Conservation (phyloP, 2,113 vertebrate species). For the Epinephelus lanceolatus region DNA sequence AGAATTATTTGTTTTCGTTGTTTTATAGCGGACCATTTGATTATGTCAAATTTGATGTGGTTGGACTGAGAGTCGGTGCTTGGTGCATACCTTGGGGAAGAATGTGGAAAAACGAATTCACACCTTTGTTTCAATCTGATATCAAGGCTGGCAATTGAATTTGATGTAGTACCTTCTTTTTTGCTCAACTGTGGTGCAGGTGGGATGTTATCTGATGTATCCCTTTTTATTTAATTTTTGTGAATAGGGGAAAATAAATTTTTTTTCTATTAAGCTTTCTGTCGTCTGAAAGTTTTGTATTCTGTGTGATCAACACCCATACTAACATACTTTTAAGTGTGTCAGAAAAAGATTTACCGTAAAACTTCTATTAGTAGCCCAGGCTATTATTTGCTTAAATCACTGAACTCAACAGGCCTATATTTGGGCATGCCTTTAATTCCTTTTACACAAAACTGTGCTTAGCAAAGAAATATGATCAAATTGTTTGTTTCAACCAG, state of each 20-base stretch:
- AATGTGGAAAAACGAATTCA: conserved; percentile 69
- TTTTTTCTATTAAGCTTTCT: conserved; percentile 77
- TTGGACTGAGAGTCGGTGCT: conserved; percentile 64
- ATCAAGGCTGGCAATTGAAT: conserved; percentile 69
- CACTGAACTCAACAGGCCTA: too few species aligned
- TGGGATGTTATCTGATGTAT: conserved; percentile 79
- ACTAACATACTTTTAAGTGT: too few species aligned
- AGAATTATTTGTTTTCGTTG: conserved; percentile 83
- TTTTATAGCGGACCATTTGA: conserved; percentile 83
- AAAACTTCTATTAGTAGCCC: too few species aligned
- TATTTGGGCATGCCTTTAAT: too few species aligned
- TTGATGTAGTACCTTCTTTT: conserved; percentile 67
- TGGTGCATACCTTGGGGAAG: conserved; percentile 64
- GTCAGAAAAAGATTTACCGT: too few species aligned
- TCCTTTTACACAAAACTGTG: too few species aligned
- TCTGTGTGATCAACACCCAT: not conserved
- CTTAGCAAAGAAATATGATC: too few species aligned
- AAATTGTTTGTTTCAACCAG: too few species aligned
- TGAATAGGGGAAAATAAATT: conserved; percentile 83
- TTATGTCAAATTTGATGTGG: conserved; percentile 67
- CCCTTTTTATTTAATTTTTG: conserved; percentile 82
- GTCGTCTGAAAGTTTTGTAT: conserved; percentile 7
- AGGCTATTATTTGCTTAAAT: too few species aligned
- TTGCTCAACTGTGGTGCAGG: conserved; percentile 80
- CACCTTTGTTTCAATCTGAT: conserved; percentile 73